Evolutionary conservation across 2,113 vertebrate genomes (phyloP), one percentile per base, ranked within the genome.

Genomic region (Raja brachyura): DNA sequence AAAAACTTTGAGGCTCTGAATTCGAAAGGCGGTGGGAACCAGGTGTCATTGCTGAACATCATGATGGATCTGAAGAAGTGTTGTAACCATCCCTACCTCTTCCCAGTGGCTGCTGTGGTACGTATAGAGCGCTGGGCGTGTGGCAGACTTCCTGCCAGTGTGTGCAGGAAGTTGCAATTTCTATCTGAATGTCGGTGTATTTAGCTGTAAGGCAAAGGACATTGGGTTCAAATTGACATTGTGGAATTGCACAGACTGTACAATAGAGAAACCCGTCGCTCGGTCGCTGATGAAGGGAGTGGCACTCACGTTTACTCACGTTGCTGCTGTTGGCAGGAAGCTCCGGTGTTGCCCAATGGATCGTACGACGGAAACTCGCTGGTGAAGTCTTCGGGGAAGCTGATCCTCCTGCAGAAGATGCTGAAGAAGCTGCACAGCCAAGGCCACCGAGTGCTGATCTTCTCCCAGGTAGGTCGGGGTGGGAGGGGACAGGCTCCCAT

Each of bases 21-120:
- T 95, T 99, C 98, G 0, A 99, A 99, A 95, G 98, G 98, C 0
- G 99, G 99, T 0, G 98, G 99, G 56, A 99, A 99, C 95, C 99
- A 99, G 95, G 99, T 99, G 93, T 99, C 99, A 0, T 96, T 99
- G 94, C 98, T 99, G 70, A 99, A 99, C 95, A 99, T 99, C 95
- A 99, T 99, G 99, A 99, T 99, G 99, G 99, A 99, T 94, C 96
- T 99, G 96, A 99, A 99, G 96, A 99, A 99, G 93, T 99, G 99
- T 94, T 99, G 99, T 93, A 99, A 99, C 94, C 98, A 99, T 76
- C 99, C 98, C 0, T 99, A 99, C 95, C 97, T 99, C 94, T 99
- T 99, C 94, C 99, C 99, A 0, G 98, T 99, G 94, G 98, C 98
- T 0, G 98, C 98, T 0, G 97, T 98, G 98, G 98, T 98, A 95